These are phyloP conservation scores for Catocala fraxini DNA, from an alignment of 2,888 invertebrate species.

Conservation along the genomic window DNA sequence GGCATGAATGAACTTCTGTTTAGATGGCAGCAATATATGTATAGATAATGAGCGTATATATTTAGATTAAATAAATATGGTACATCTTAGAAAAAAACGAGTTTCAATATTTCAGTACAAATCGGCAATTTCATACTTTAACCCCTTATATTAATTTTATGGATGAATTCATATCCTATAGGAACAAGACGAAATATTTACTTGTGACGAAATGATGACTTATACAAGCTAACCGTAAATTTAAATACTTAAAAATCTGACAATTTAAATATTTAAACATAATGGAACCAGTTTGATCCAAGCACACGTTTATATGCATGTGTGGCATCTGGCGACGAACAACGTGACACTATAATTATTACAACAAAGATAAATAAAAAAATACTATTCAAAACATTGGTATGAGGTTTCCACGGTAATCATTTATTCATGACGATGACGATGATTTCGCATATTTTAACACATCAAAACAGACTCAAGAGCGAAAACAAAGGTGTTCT, in stretches of 20 bases:
- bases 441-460: background rate
- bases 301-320: slow-evolving; percentile 8
- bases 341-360: slow-evolving; percentile 12
- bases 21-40: too few species aligned
- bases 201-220: too few species aligned
- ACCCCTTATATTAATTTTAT: too few species aligned
- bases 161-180: background rate
- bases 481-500: slow-evolving; percentile 11
- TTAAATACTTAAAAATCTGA: too few species aligned
- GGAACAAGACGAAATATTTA: background rate
- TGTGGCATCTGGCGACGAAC: background rate
- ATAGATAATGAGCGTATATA: too few species aligned
- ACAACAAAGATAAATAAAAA: slow-evolving; percentile 9
- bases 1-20: too few species aligned
- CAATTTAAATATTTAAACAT: too few species aligned
- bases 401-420: background rate
- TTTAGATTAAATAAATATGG: too few species aligned
- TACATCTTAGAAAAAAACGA: too few species aligned
- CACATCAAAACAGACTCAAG: background rate
- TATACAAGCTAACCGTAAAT: background rate
- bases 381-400: background rate
- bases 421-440: slow-evolving; percentile 3
- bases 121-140: too few species aligned
- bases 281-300: slow-evolving; percentile 3
- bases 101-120: too few species aligned